Base-by-base conservation (phyloP, 64 coral and sea anemone genomes). In the Trachythela sp. region DNA sequence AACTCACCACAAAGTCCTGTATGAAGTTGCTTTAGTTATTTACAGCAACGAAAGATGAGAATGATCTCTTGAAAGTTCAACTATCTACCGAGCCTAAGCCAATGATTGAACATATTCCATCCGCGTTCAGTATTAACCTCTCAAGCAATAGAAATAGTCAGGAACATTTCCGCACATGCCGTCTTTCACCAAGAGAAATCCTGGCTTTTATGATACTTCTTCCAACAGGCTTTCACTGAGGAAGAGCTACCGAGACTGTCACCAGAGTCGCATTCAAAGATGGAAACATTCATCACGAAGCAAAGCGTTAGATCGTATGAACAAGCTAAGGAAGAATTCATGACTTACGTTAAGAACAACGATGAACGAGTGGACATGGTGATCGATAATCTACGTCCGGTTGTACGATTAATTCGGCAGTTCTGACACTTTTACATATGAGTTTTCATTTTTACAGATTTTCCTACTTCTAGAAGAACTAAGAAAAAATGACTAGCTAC, bases 31-130 rank as follows among this genome's bases (percentile, higher is more conserved):
- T 35, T 27, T 83, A 83, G 86, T 92, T 22, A 88, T 50, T 0
- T 75, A 76, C n/a, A n/a, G n/a, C 40, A 54, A 64, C 27, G 85
- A 88, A 31, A 64, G 91, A 48, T 88, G n/a, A 92, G 48, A 87
- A 85, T 36, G 91, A 92, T 88, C 48, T 92, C 33, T n/a, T 85
- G 88, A 76, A 92, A 92, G 13, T 87, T 52, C 35, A 48, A 87
- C 9, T 88, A 84, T 56, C 48, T 88, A 52, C 86, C 91, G 50
- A 83, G 85, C 20, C 45, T 13, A 68, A 45, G 6, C 59, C 48
- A 14, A 39, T 83, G 39, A 75, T 92, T 84, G 85, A 80, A 5
- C 86, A 85, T 18, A 70, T 92, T 68, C n/a, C 91, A 92, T 52
- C 91, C 91, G 27, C 88, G 91, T 64, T 85, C 85, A 41, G 39